Evolutionary conservation across 1,140 invertebrate genomes (phyloP), one percentile per base, ranked within the genome.

Genomic region (Panulirus ornatus): DNA sequence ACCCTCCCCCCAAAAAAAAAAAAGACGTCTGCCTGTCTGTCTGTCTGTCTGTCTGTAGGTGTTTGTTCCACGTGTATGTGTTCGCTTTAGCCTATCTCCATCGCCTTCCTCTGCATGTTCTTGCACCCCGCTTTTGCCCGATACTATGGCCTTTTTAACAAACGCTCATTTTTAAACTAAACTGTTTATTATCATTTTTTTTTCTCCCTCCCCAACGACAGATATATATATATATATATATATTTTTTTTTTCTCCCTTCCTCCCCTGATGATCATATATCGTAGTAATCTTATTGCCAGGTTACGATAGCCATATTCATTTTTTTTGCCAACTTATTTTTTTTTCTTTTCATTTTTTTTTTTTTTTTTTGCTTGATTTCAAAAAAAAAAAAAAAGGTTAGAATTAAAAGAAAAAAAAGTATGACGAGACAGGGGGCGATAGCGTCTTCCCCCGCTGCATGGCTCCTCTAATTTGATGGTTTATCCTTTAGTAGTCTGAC

Each of bases 1-100:
- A n/a, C n/a, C n/a, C n/a, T n/a, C n/a, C n/a, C n/a, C n/a, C n/a
- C n/a, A n/a, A n/a, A n/a, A n/a, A n/a, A n/a, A n/a, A n/a, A n/a
- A n/a, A n/a, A 66, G 22, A 30, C 58, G 58, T 51, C 83, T 84
- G 82, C 88, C 73, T 90, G 82, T 44, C 73, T 90, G 82, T 76
- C 71, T 36, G n/a, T n/a, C n/a, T n/a, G n/a, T n/a, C n/a, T n/a
- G n/a, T n/a, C n/a, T n/a, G 44, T 90, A 82, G 63, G 54, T 83
- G 79, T 89, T 19, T 58, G 76, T 71, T 73, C 34, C 27, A 36
- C 63, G 27, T 75, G 40, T 44, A 70, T 89, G 51, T 76, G 30
- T n/a, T 76, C 79, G 66, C 66, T 27, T n/a, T 73, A 66, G 66
- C 71, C 34, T 71, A 14, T 27, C 44, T 27, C 44, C 42, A 44